Base-by-base conservation (phyloP, 2,797 vertebrate species). In the Hoplostethus mediterraneus region DNA sequence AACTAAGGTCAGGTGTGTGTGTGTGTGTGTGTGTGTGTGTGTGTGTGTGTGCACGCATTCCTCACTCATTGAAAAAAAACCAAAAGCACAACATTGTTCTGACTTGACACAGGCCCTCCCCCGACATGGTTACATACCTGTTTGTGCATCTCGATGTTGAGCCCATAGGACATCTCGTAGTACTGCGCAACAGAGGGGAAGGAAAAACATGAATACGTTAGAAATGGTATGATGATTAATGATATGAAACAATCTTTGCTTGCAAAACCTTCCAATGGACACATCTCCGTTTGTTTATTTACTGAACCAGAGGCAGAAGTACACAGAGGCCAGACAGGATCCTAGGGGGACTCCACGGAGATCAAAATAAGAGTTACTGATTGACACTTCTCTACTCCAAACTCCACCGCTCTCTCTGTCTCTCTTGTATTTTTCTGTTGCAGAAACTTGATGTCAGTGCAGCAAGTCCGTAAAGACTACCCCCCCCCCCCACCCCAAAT, bases 61-160 rank as follows among this genome's bases (percentile, higher is more conserved):
- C 67, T 75, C 68, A 82, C 44, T 73, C 78, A 80, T 63, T 49
- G 36, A 12, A 53, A 65, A 48, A 57, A 72, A 21, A 21, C 21
- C 21, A 21, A 21, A 21, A 21, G n/a, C 21, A 21, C 21, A 21
- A 16, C 17, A 47, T 14, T 79, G 77, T 82, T 89, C 83, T 78
- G 79, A 44, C 79, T 86, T 67, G 52, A 86, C 56, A 87, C 82
- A 79, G 16, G 78, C 36, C 55, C 31, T 49, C 57, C 45, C 45
- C 55, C 77, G 80, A 89, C 73, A 80, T 75, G 81, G 75, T 49
- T 79, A 94, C 96, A 94, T 96, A 99, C 98, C 97, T 99, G 98
- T 92, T 99, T 99, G 95, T 99, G 98, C 98, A 99, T 99, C 92
- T 99, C 98, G 83, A 99, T 99, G 92, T 99, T 99, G 92, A 99